Percentiles rank a stretch among this genome's conserved stretches.
Conservation (phyloP, 2,113 vertebrate genomes). For the Oxyura jamaicensis region DNA sequence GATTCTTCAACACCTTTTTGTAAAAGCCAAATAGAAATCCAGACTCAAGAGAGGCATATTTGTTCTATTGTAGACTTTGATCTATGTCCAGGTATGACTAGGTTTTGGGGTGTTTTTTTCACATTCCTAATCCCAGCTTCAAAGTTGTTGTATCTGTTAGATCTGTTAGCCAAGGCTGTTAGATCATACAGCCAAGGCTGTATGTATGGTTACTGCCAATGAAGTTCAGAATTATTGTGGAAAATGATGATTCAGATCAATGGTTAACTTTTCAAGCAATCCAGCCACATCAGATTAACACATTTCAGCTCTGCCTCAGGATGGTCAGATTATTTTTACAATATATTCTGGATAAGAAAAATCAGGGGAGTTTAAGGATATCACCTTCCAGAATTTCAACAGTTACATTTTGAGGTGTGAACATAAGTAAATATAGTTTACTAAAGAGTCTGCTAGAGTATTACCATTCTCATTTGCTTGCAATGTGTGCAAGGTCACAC, state of each 20-base stretch:
- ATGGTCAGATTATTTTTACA: not conserved
- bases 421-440: not conserved
- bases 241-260: not conserved
- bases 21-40: not conserved
- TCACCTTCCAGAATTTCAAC: not conserved
- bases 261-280: not conserved
- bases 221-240: not conserved
- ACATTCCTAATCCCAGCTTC: not conserved
- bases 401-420: not conserved
- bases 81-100: not conserved
- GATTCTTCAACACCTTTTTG: not conserved
- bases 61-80: not conserved
- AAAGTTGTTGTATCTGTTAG: not conserved
- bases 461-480: not conserved
- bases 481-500: not conserved
- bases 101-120: not conserved
- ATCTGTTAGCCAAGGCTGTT: not conserved
- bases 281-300: not conserved
- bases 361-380: not conserved
- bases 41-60: not conserved
- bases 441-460: not conserved
- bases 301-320: not conserved
- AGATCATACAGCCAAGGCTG: no score
- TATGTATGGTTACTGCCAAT: not conserved
- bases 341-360: not conserved